Base-by-base conservation (phyloP, 1,140 invertebrate genomes). In the Chlorops oryzae region DNA sequence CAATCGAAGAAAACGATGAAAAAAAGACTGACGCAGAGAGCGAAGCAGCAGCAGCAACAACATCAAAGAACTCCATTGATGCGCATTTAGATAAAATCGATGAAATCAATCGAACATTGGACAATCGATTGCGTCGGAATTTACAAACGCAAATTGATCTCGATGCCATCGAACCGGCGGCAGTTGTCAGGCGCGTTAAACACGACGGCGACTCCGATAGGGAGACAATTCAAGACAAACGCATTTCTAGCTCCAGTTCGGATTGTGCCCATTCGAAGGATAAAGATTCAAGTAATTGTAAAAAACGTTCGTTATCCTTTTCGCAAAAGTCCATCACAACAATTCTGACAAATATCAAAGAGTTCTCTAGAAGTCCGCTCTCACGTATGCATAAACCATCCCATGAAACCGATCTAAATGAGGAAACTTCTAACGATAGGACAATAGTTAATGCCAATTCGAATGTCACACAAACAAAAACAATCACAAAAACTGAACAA, bases 1-100 rank as follows among this genome's bases (percentile, higher is more conserved):
- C n/a, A n/a, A n/a, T n/a, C n/a, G n/a, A n/a, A n/a, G n/a, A n/a
- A n/a, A n/a, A n/a, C n/a, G n/a, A n/a, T n/a, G n/a, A n/a, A n/a
- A n/a, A n/a, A n/a, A n/a, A n/a, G n/a, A n/a, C n/a, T n/a, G n/a
- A n/a, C n/a, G n/a, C n/a, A n/a, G n/a, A n/a, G n/a, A n/a, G n/a
- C n/a, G n/a, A n/a, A n/a, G n/a, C n/a, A n/a, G n/a, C n/a, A n/a
- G n/a, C n/a, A n/a, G n/a, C n/a, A n/a, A n/a, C n/a, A n/a, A n/a
- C n/a, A n/a, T n/a, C 51, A n/a, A 63, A 67, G 22, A 61, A 47
- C 35, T 71, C 68, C 1, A 67, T 71, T 6, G 65, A 71, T 53
- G 67, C 63, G 0, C 68, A 69, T 49, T 46, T 71, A 20, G 68
- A 71, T 45, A 59, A 44, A 9, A 71, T 71, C 3, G 68, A 71